A percentile compares a stretch with the other conserved stretches of the same genome.
Evolutionary conservation across 2,888 invertebrate genomes (phyloP).

Genomic region (Heliconius charithonia): DNA sequence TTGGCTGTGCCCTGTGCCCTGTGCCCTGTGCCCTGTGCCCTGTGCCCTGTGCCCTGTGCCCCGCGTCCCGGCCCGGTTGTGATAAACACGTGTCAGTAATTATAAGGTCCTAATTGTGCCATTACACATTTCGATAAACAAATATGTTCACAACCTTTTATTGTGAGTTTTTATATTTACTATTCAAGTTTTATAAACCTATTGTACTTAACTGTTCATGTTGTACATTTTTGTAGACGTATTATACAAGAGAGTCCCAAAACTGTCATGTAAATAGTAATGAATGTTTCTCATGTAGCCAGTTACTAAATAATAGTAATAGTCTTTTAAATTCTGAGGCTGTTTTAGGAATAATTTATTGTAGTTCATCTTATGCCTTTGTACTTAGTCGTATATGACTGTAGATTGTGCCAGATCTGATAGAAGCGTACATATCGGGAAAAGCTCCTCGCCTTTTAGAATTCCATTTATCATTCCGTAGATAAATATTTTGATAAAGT

Average conservation of each 20-base stretch:
- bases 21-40: no score
- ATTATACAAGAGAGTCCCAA: background rate
- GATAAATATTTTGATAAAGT: constrained; percentile 29
- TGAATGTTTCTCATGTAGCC: no score
- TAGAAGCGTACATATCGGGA: constrained; percentile 35
- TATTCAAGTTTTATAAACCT: constrained; percentile 19
- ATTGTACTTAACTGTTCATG: constrained; percentile 10
- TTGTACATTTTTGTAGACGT: constrained; percentile 14
- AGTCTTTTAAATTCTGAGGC: no score
- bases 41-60: no score
- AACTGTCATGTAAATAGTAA: constrained; percentile 23
- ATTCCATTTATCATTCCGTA: constrained; percentile 44
- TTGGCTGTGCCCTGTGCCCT: constrained; percentile 43
- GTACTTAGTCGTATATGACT: constrained; percentile 11
- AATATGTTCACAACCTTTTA: constrained; percentile 38
- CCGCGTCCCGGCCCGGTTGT: constrained; percentile 45
- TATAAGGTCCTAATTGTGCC: constrained; percentile 33
- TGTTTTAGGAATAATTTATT: constrained; percentile 17
- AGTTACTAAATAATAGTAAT: no score
- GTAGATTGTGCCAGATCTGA: constrained; percentile 35
- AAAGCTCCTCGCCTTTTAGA: constrained; percentile 25
- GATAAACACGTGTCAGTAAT: constrained; percentile 35
- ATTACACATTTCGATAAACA: constrained; percentile 33
- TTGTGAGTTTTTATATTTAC: constrained; percentile 32
- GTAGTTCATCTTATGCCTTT: constrained; percentile 13